Base-by-base conservation (phyloP, 2,888 invertebrate species). In the Proisotoma minuta region DNA sequence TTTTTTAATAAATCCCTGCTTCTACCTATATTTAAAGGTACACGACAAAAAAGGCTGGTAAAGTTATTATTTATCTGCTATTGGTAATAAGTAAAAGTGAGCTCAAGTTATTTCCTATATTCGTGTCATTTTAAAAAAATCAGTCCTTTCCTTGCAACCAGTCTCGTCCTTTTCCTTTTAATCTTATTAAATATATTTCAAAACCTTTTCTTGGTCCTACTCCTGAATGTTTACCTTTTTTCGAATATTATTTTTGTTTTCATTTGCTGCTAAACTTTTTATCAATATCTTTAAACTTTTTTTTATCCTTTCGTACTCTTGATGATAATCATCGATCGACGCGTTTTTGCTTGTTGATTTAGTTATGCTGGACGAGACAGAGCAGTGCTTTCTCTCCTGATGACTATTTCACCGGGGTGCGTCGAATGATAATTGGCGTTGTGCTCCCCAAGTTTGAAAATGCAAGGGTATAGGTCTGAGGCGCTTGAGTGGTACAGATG, bases 381-480 rank as follows among this genome's bases (percentile, higher is more conserved):
- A n/a, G 43, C 20, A 43, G 43, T 20, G 15, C n/a, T n/a, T n/a
- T n/a, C n/a, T n/a, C n/a, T n/a, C n/a, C n/a, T 43, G 18, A 43
- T 12, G 18, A 43, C 18, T 54, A 66, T 29, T 66, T 66, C 40
- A 66, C 66, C 15, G 60, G 66, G 29, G 66, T 64, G 26, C 73
- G 60, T 48, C 73, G 66, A 34, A 73, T 73, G 27, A 72, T 72
- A 50, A 73, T 69, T 20, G 72, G 72, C 26, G 73, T 72, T 59
- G 70, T 68, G 52, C 62, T 69, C 49, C 62, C 62, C 63, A 69
- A 57, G 63, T 63, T 66, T 43, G 69, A 60, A 63, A 72, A 73
- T 65, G 71, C 71, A 59, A 73, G 66, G 49, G 72, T 73, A 59
- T 72, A 73, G 48, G 73, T 73, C 60, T 69, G 68, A 56, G 62